These are phyloP conservation scores for Abrostola tripartita DNA, from an alignment of 2,888 invertebrate species.

Conservation along the genomic window DNA sequence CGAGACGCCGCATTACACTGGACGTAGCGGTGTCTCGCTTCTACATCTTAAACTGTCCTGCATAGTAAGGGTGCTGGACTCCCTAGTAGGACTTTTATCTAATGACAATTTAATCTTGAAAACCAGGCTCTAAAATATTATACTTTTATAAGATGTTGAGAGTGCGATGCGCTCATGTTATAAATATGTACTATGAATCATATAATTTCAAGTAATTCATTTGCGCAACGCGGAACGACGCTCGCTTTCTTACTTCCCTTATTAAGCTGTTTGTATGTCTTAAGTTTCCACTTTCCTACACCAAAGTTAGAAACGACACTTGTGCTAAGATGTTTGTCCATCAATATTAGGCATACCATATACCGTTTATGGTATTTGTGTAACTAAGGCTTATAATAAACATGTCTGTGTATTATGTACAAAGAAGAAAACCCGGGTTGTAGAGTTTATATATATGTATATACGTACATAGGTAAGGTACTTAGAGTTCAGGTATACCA, in stretches of 20 bases:
- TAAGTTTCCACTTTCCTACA: constrained; percentile 63
- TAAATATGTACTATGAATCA: constrained; percentile 1
- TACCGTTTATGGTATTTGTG: constrained; percentile 28
- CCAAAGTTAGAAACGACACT: constrained; percentile 72
- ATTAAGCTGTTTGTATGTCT: constrained; percentile 43
- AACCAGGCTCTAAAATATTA: too few species aligned
- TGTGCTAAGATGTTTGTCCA: constrained; percentile 59
- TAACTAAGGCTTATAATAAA: constrained; percentile 13
- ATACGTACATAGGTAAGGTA: too few species aligned
- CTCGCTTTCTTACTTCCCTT: constrained; percentile 35
- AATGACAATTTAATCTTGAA: too few species aligned
- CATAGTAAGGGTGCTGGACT: too few species aligned
- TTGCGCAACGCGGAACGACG: constrained; percentile 8
- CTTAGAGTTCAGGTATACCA: too few species aligned
- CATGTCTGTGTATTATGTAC: neutral
- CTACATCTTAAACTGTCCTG: too few species aligned
- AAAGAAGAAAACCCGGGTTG: neutral
- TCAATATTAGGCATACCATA: constrained; percentile 51
- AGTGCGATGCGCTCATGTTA: neutral
- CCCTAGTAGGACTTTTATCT: too few species aligned
- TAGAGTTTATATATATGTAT: too few species aligned
- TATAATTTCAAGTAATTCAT: constrained; percentile 8
- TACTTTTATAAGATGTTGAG: neutral
- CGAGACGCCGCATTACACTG: too few species aligned
- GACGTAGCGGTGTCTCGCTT: too few species aligned